A percentile compares a stretch with the other conserved stretches of the same genome.
These are phyloP conservation scores for Nasonia longicornis DNA, from an alignment of 1,140 invertebrate species.

Conservation along the genomic window DNA sequence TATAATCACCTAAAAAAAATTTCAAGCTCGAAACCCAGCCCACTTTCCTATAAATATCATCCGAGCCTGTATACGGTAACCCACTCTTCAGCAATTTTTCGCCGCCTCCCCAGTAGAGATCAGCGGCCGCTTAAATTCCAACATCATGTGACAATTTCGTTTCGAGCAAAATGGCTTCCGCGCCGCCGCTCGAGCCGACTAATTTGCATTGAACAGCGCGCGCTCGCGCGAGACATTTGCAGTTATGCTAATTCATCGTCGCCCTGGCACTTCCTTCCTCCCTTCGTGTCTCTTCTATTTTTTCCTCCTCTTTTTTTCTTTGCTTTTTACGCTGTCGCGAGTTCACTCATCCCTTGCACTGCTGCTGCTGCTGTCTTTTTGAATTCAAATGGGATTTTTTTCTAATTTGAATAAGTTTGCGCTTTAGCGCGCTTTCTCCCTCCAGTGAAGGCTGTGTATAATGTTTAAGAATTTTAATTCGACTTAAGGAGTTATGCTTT, in stretches of 20 bases:
- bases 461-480: background rate
- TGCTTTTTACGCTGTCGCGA: background rate
- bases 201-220: slow-evolving; percentile 29
- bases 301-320: background rate
- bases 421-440: background rate
- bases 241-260: slow-evolving; percentile 24
- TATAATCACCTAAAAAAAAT: no score
- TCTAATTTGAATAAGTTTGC: background rate
- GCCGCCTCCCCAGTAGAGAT: background rate
- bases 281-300: background rate
- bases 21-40: no score
- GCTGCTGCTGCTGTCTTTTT: background rate
- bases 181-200: background rate
- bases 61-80: background rate
- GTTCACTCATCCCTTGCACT: background rate
- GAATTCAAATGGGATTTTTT: slow-evolving; percentile 1
- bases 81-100: background rate
- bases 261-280: background rate
- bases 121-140: slow-evolving; percentile 1
- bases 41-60: background rate
- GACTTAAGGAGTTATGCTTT: background rate
- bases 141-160: slow-evolving; percentile 30
- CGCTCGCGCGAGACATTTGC: slow-evolving; percentile 18
- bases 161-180: slow-evolving; percentile 13
- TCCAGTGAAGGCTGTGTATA: background rate